Percentiles rank a stretch among this genome's conserved stretches.
Conservation (phyloP, 2,888 invertebrate genomes). For the Alsophila aescularia region DNA sequence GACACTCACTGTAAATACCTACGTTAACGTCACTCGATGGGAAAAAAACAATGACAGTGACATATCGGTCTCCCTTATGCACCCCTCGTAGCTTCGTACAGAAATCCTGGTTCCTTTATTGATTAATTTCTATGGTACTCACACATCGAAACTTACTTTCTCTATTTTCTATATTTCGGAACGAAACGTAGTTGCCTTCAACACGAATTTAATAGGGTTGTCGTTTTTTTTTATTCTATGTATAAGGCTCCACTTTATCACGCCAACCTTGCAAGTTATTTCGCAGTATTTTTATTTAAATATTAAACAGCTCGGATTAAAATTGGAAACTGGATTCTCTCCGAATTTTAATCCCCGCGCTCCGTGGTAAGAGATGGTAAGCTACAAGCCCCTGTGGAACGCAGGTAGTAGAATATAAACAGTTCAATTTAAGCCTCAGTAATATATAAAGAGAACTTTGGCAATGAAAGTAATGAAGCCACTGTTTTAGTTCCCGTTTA, state of each 20-base stretch:
- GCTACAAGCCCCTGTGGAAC: not conserved
- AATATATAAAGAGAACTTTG: slow-evolving; percentile 56
- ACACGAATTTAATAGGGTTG: too few relatives aligned
- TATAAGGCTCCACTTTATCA: too few relatives aligned
- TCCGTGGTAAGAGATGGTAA: not conserved
- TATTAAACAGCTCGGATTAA: too few relatives aligned
- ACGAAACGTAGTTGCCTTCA: too few relatives aligned
- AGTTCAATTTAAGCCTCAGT: slow-evolving; percentile 60
- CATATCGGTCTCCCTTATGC: slow-evolving; percentile 7
- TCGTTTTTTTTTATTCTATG: too few relatives aligned
- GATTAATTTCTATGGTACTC: not conserved
- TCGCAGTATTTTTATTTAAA: too few relatives aligned
- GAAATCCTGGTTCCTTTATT: not conserved
- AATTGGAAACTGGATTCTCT: too few relatives aligned
- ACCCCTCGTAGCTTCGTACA: not conserved
- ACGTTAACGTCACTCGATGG: not conserved
- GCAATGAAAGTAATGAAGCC: slow-evolving; percentile 55
- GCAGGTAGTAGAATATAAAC: slow-evolving; percentile 51
- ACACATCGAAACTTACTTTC: not conserved
- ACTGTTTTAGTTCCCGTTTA: slow-evolving; percentile 55
- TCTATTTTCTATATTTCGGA: too few relatives aligned
- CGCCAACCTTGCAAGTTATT: too few relatives aligned
- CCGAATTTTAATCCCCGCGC: too few relatives aligned
- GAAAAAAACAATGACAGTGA: slow-evolving; percentile 12
- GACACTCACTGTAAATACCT: too few relatives aligned